phyloP scores from a whole-genome alignment of 2,888 invertebrate species.

The Meliscaeva auricollis region DNA sequence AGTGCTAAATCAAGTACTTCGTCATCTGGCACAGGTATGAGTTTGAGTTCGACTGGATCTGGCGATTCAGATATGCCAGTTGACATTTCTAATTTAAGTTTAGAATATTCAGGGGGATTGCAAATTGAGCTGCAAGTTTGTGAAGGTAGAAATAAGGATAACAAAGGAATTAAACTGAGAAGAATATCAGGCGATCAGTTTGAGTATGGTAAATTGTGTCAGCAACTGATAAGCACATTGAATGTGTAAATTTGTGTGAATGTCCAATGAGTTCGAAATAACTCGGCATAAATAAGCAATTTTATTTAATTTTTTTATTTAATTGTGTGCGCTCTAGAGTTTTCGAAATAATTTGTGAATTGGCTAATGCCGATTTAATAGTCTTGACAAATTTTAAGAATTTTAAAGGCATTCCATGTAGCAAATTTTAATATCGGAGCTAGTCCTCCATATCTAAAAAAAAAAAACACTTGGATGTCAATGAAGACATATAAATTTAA shows the following conservation, averaged over 20 bases:
- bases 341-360: not conserved
- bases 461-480: too few relatives aligned
- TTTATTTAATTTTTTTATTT: slow-evolving; percentile 8
- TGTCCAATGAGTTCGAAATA: slow-evolving; percentile 21
- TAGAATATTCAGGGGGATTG: slow-evolving; percentile 92
- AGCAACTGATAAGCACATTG: slow-evolving; percentile 94
- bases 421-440: too few relatives aligned
- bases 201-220: slow-evolving; percentile 94
- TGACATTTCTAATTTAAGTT: slow-evolving; percentile 86
- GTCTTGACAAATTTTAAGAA: too few relatives aligned
- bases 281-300: slow-evolving; percentile 1
- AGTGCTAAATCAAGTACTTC: slow-evolving; percentile 65
- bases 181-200: slow-evolving; percentile 94
- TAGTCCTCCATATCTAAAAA: too few relatives aligned
- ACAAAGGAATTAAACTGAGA: slow-evolving; percentile 93
- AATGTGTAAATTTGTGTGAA: slow-evolving; percentile 86
- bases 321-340: slow-evolving; percentile 10
- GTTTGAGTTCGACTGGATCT: slow-evolving; percentile 49
- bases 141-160: slow-evolving; percentile 87
- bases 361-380: too few relatives aligned
- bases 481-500: too few relatives aligned
- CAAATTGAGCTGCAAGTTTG: slow-evolving; percentile 93
- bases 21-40: slow-evolving; percentile 61
- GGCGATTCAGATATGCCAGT: slow-evolving; percentile 79
- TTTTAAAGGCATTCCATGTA: too few relatives aligned